Evolutionary conservation across 2,888 invertebrate species (phyloP), one percentile per base, ranked within the genome.

Genomic region (Drosophila subquinaria): DNA sequence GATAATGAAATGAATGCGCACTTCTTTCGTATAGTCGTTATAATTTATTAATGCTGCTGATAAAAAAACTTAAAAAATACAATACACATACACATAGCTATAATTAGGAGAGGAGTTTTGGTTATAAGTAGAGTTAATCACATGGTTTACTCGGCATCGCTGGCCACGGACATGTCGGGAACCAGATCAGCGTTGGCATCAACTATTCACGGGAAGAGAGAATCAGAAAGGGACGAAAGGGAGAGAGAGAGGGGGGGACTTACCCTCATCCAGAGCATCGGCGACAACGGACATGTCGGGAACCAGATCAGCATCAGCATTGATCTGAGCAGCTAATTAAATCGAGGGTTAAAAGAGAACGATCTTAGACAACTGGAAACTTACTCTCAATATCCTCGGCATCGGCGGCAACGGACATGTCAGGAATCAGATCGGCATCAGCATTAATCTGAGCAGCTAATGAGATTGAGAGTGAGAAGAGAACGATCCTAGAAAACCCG

Each of bases 41-140:
- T 10, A 77, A 69, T 84, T 87, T 81, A 84, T 87, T 89, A 76
- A 71, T 70, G 69, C 61, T 79, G 69, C 79, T 55, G 51, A 57
- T 53, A 66, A 59, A 74, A 56, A 76, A 79, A 66, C 79, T 76
- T 81, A 76, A 70, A 67, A 57, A 74, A 81, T 81, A 88, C 71
- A 87, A 88, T 73, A 75, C 60, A 81, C 66, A 53, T 68, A 59
- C 17, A 71, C 73, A 59, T 52, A 72, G 55, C 30, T 55, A 67
- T 20, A 42, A 45, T 42, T 27, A 60, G 20, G n/a, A 53, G 42
- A 67, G 33, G 73, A 53, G 33, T 63, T 64, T 38, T 38, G 45
- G 30, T 42, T 38, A 13, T 36, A 11, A 4, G 17, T 15, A 33
- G 15, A 30, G 38, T 4, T 38, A 13, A 11, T 40, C 43, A 23